These are phyloP conservation scores for Myopa tessellatipennis DNA, from an alignment of 2,888 invertebrate genomes.

Conservation along the genomic window DNA sequence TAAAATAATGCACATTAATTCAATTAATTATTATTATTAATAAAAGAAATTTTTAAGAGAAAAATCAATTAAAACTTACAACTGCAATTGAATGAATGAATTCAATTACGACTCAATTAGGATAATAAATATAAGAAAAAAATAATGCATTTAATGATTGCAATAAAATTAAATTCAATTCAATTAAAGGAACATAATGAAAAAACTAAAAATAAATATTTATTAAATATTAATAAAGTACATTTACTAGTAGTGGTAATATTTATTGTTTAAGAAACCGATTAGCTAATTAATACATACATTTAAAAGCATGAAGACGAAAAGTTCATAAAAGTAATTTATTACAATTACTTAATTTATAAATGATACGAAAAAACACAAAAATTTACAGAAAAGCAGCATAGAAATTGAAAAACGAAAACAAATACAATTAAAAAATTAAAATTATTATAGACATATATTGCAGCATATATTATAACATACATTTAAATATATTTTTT, in stretches of 20 bases:
- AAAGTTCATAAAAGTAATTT: neutral
- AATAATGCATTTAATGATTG: neutral
- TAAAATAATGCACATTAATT: too few species aligned
- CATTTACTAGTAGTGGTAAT: neutral
- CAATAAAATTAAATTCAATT: neutral
- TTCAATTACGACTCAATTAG: too few species aligned
- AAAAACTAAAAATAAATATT: neutral
- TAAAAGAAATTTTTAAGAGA: too few species aligned
- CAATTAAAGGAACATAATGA: too few species aligned
- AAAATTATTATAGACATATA: neutral
- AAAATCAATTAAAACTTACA: too few species aligned
- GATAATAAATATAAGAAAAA: neutral
- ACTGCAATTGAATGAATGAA: neutral
- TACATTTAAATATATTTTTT: too few species aligned
- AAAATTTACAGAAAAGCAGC: neutral
- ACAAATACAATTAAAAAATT: neutral
- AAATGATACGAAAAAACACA: neutral
- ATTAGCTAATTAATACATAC: neutral
- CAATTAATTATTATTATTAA: neutral
- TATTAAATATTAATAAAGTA: neutral
- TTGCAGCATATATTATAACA: neutral
- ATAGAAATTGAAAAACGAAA: neutral
- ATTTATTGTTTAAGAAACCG: neutral
- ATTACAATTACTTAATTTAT: neutral
- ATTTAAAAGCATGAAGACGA: neutral